Conservation (phyloP, 1,140 invertebrate species). For the Elysia chlorotica region DNA sequence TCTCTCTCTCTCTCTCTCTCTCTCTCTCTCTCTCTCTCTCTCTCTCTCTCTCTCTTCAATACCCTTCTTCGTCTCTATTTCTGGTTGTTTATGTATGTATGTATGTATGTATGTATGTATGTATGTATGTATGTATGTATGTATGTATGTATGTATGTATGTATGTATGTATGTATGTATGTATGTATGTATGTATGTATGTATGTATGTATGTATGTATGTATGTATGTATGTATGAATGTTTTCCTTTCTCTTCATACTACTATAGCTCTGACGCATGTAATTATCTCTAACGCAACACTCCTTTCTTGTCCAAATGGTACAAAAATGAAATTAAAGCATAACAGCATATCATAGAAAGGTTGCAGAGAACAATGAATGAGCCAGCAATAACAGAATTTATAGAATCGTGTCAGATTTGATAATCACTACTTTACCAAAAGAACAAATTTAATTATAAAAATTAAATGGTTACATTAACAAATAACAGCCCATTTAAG, state of each 20-base stretch:
- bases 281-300: too few species aligned
- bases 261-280: too few species aligned
- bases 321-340: too few species aligned
- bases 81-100: slow-evolving; percentile 4
- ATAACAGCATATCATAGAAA: too few species aligned
- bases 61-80: not conserved
- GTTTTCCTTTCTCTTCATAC: not conserved
- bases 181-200: slow-evolving; percentile 26
- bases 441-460: too few species aligned
- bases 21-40: not conserved
- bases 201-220: slow-evolving; percentile 27
- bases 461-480: too few species aligned
- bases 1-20: not conserved
- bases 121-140: not conserved
- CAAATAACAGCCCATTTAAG: too few species aligned
- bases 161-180: slow-evolving; percentile 24
- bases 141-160: slow-evolving; percentile 1
- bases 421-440: too few species aligned
- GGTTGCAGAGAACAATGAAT: too few species aligned
- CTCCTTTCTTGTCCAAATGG: too few species aligned
- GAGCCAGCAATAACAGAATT: too few species aligned
- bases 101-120: slow-evolving; percentile 10
- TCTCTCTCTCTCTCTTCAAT: not conserved
- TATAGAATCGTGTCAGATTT: too few species aligned
- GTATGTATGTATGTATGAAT: slow-evolving; percentile 25